phyloP scores from a whole-genome alignment of 1,140 invertebrate genomes.

The Drosophila orosa region DNA sequence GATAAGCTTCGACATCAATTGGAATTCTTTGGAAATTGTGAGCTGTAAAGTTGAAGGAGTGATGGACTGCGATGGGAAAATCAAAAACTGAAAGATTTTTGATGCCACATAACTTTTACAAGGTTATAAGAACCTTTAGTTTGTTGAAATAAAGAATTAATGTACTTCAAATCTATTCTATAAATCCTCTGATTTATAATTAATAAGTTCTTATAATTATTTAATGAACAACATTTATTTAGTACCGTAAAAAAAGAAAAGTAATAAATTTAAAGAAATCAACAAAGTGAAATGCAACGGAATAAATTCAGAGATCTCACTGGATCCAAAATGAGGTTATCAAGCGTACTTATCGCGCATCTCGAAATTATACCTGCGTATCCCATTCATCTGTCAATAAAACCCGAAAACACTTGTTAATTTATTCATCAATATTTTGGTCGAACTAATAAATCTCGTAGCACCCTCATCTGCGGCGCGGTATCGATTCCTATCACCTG shows the following conservation, averaged over 20 bases:
- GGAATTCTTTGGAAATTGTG: background rate
- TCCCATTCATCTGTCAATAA: constrained; percentile 33
- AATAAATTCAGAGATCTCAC: background rate
- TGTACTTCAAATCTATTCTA: background rate
- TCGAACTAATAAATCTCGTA: constrained; percentile 57
- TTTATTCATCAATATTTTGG: constrained; percentile 58
- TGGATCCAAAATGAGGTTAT: constrained; percentile 20
- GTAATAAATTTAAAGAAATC: background rate
- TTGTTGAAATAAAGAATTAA: background rate
- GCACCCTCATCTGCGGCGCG: constrained; percentile 27
- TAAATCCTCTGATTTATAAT: background rate
- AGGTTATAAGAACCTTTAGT: background rate
- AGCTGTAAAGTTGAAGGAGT: background rate
- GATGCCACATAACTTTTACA: background rate
- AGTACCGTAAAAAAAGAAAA: background rate
- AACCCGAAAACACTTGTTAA: constrained; percentile 22
- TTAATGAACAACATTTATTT: too few relatives aligned
- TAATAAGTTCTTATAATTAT: background rate
- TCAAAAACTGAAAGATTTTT: background rate
- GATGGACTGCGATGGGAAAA: background rate
- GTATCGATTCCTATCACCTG: constrained; percentile 58
- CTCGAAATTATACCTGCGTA: constrained; percentile 7
- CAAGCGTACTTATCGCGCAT: constrained; percentile 20
- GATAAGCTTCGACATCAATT: constrained; percentile 6
- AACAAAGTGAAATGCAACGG: background rate